Percentiles rank a stretch among this genome's conserved stretches.
These are phyloP conservation scores for Rhinogobius similis DNA, from an alignment of 2,113 vertebrate species.

Conservation along the genomic window DNA sequence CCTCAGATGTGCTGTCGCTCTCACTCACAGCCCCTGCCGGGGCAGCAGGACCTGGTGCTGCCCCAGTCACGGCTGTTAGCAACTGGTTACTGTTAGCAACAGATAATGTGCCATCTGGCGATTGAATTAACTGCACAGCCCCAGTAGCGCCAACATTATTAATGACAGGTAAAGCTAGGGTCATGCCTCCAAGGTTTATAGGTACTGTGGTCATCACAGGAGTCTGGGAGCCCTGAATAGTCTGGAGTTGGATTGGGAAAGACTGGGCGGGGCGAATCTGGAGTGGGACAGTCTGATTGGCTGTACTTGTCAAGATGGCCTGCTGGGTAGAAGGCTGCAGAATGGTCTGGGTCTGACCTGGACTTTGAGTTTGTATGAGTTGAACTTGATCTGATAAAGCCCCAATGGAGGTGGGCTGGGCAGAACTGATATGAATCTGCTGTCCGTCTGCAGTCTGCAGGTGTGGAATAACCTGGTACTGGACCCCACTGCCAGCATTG, in stretches of 20 bases:
- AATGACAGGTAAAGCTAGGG: conserved; percentile 93
- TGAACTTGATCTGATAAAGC: conserved; percentile 89
- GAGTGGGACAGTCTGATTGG: conserved; percentile 90
- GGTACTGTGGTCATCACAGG: conserved; percentile 95
- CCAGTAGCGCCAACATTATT: conserved; percentile 88
- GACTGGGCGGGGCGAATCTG: conserved; percentile 95
- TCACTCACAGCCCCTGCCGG: conserved; percentile 75
- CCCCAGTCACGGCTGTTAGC: conserved; percentile 78
- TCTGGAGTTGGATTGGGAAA: conserved; percentile 93
- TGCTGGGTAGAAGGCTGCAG: conserved; percentile 76
- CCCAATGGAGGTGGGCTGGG: conserved; percentile 81
- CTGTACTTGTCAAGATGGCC: conserved; percentile 85
- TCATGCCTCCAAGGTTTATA: conserved; percentile 96
- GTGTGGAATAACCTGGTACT: conserved; percentile 99
- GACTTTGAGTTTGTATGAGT: conserved; percentile 89
- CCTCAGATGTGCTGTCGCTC: conserved; percentile 82
- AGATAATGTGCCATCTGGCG: conserved; percentile 86
- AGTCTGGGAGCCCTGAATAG: conserved; percentile 89
- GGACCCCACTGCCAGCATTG: conserved; percentile 87
- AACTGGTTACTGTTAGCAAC: conserved; percentile 93
- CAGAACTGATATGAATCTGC: conserved; percentile 92
- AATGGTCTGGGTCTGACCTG: conserved; percentile 86
- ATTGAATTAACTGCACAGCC: conserved; percentile 87
- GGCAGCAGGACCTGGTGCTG: conserved; percentile 78
- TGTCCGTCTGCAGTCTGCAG: conserved; percentile 94